These are phyloP conservation scores for Caenorhabditis panamensis DNA, from an alignment of 2,888 invertebrate species.

Conservation along the genomic window DNA sequence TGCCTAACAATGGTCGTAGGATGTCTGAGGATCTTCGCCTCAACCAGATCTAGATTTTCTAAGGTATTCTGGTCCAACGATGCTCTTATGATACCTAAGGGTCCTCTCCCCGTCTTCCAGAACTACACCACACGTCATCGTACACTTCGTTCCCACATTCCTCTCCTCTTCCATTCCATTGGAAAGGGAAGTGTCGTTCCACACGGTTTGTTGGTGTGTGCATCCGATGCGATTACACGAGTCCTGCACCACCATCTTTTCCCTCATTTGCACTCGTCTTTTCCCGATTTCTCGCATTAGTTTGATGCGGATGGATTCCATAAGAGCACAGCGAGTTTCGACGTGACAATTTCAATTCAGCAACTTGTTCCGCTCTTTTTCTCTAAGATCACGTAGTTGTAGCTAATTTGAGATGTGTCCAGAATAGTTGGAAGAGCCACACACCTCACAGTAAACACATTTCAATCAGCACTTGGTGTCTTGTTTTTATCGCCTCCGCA, in stretches of 20 bases:
- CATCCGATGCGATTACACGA: constrained; percentile 40
- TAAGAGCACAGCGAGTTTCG: neutral
- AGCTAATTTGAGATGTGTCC: constrained; percentile 9
- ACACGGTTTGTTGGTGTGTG: constrained; percentile 1
- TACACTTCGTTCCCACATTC: neutral
- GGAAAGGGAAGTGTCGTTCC: neutral
- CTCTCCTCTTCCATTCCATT: neutral
- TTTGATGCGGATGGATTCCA: constrained; percentile 23
- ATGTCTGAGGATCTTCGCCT: no score
- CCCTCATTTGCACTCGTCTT: constrained; percentile 24
- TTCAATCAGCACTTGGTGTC: neutral
- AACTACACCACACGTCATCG: neutral
- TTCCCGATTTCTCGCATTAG: constrained; percentile 52
- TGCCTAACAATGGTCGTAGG: no score
- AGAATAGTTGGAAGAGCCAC: neutral
- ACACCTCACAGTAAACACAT: neutral
- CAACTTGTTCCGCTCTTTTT: constrained; percentile 8
- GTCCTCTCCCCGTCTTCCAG: no score
- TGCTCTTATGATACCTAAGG: no score
- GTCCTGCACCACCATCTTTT: constrained; percentile 12
- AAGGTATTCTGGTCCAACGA: no score
- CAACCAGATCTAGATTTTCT: no score
- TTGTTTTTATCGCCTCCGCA: neutral
- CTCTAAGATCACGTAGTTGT: neutral
- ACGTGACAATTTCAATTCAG: constrained; percentile 19